Evolutionary conservation across 2,888 invertebrate genomes (phyloP), one percentile per base, ranked within the genome.

Genomic region (Gari tellinella): DNA sequence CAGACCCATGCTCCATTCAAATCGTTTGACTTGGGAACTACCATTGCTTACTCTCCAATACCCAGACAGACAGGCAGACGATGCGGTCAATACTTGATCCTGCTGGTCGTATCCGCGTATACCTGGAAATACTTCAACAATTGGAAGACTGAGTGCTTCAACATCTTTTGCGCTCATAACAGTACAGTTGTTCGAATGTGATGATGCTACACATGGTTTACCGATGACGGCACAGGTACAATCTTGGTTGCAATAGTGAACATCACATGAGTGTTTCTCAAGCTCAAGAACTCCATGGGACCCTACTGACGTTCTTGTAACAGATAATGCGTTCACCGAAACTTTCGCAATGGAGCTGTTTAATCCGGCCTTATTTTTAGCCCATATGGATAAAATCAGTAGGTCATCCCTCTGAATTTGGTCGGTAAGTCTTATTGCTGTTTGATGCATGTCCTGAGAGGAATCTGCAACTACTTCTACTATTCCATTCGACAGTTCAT

Each of bases 151-250:
- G 31, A 4, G 31, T 4, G 31, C 31, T 31, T 31, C 31, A 31
- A 10, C 31, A 31, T 31, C 31, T 31, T 4, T 31, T 31, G 4
- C 5, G 10, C 10, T 31, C 31, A 31, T 7, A 31, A 31, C 31
- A 31, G 31, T 31, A 31, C 31, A 31, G 31, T 31, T 10, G 10
- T 31, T 31, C 31, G 31, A 10, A 7, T 31, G 4, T 4, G 4
- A 7, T 45, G 46, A 10, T 10, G 40, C 19, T 8, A 17, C 46
- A 49, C 86, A 86, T 23, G 64, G 67, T 31, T 70, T 45, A 23
- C 82, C 82, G n/a, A 82, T n/a, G 3, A 77, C 68, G n/a, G 80
- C 76, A 23, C 82, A 82, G 1, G 82, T 82, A 46, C 82, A 82
- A 17, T 77, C 77, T 15, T 79, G 73, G 26, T 77, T 77, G 38